Percentiles rank a stretch among this genome's conserved stretches.
Evolutionary conservation across 2,888 invertebrate species (phyloP).

Genomic region (Epirrhoe alternata): DNA sequence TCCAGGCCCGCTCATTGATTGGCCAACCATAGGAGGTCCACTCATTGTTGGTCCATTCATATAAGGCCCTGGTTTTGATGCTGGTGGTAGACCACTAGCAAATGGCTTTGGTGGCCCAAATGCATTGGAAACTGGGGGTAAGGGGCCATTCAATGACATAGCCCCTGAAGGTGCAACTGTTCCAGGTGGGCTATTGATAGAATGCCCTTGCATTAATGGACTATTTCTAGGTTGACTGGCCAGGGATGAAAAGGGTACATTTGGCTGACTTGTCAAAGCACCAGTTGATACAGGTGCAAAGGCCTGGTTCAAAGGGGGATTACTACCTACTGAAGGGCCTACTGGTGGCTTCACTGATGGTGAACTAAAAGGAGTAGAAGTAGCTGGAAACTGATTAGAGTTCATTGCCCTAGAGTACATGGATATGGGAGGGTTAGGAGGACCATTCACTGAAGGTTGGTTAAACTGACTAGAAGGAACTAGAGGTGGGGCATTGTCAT

Average conservation of each 20-base stretch:
- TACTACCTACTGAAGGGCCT: constrained; percentile 22
- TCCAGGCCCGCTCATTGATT: constrained; percentile 26
- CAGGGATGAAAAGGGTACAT: constrained; percentile 56
- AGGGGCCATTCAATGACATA: constrained; percentile 54
- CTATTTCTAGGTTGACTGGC: constrained; percentile 61
- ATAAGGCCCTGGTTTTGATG: constrained; percentile 31
- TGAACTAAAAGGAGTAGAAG: constrained; percentile 53
- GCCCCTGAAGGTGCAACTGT: constrained; percentile 45
- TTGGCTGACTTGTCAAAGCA: constrained; percentile 58
- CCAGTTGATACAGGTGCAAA: constrained; percentile 37
- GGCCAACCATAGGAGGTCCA: constrained; percentile 26
- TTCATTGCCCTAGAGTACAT: constrained; percentile 36
- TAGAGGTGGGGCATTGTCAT: constrained; percentile 77
- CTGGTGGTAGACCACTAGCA: constrained; percentile 39
- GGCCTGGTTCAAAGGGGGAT: constrained; percentile 32
- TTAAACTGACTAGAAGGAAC: constrained; percentile 75
- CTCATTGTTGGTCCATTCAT: constrained; percentile 33
- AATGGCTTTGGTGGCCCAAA: constrained; percentile 41
- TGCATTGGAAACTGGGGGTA: constrained; percentile 43
- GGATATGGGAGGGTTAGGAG: constrained; percentile 54
- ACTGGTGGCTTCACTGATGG: constrained; percentile 32
- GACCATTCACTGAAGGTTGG: constrained; percentile 73
- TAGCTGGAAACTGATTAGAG: constrained; percentile 50
- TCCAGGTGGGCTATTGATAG: constrained; percentile 42
- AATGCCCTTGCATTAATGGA: constrained; percentile 59